Percentiles rank a stretch among this genome's conserved stretches.
These are phyloP conservation scores for Corvus cornix DNA, from an alignment of 2,113 vertebrate species.

Conservation along the genomic window DNA sequence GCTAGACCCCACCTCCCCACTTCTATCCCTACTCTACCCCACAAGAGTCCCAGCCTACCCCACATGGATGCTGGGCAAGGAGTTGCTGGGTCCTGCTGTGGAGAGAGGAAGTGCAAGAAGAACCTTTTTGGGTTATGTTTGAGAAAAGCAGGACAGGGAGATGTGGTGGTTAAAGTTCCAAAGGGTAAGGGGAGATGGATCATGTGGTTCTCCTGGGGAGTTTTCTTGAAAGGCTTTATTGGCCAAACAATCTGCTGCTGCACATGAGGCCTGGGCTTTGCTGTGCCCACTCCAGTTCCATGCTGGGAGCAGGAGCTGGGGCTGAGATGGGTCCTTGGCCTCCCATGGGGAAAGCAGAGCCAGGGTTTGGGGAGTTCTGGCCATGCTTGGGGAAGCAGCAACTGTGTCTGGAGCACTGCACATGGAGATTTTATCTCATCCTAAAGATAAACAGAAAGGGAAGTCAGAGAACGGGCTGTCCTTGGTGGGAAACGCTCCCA, in stretches of 20 bases:
- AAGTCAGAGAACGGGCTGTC: neutral
- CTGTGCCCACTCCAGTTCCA: neutral
- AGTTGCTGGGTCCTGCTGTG: too few species aligned
- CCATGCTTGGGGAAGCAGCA: neutral
- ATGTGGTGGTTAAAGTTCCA: neutral
- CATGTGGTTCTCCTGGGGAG: fast-evolving
- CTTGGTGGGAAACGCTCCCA: neutral
- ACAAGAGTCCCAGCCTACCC: neutral
- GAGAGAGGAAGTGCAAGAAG: too few species aligned
- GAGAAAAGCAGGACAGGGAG: neutral
- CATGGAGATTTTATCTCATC: neutral
- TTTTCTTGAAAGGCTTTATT: neutral
- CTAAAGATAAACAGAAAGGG: neutral
- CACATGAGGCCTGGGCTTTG: fast-evolving
- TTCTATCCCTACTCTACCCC: neutral
- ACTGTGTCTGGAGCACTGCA: neutral
- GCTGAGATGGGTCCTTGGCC: neutral
- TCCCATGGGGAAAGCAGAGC: neutral
- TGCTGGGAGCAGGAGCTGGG: neutral
- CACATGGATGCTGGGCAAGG: too few species aligned
- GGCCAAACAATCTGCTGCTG: neutral
- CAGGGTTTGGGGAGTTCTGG: neutral
- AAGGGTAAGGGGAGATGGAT: neutral
- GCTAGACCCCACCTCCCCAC: neutral
- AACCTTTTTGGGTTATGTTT: neutral